Percentiles rank a stretch among this genome's conserved stretches.
phyloP scores from a whole-genome alignment of 2,113 vertebrate genomes.

The Chloebia gouldiae region DNA sequence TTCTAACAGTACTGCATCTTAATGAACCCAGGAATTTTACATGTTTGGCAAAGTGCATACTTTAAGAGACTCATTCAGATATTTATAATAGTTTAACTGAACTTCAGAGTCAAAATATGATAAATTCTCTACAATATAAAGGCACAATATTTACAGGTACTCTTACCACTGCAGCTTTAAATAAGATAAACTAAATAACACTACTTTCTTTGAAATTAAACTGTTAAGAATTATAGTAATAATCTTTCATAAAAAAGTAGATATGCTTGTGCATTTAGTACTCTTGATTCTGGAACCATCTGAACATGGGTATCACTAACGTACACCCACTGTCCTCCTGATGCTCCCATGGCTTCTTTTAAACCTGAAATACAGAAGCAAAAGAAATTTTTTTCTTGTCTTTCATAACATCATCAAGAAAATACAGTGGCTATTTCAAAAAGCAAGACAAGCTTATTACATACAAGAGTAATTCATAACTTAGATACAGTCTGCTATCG shows the following conservation, averaged over 20 bases:
- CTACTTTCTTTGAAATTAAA: neutral
- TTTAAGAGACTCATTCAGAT: constrained; percentile 21
- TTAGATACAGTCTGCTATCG: neutral
- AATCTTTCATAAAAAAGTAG: constrained; percentile 97
- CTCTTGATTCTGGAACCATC: constrained; percentile 91
- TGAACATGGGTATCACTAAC: constrained; percentile 93
- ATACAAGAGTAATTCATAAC: neutral
- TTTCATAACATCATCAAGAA: neutral
- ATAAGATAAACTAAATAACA: constrained; percentile 45
- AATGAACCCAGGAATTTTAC: neutral
- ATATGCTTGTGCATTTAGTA: constrained; percentile 95
- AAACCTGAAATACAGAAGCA: constrained; percentile 80
- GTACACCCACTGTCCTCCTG: constrained; percentile 91
- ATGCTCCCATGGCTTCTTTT: constrained; percentile 76
- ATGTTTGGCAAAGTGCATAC: constrained; percentile 32
- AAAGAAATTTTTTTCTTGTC: neutral
- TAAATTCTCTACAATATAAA: constrained; percentile 61
- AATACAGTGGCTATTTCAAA: neutral
- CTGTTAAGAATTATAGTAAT: constrained; percentile 37
- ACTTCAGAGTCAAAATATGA: constrained; percentile 28
- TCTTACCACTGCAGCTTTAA: constrained; percentile 52
- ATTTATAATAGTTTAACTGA: constrained; percentile 17
- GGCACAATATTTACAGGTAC: constrained; percentile 68
- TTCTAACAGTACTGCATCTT: neutral
- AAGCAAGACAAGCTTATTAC: neutral